These are phyloP conservation scores for Neogobius melanostomus DNA, from an alignment of 2,113 vertebrate genomes.

Conservation along the genomic window DNA sequence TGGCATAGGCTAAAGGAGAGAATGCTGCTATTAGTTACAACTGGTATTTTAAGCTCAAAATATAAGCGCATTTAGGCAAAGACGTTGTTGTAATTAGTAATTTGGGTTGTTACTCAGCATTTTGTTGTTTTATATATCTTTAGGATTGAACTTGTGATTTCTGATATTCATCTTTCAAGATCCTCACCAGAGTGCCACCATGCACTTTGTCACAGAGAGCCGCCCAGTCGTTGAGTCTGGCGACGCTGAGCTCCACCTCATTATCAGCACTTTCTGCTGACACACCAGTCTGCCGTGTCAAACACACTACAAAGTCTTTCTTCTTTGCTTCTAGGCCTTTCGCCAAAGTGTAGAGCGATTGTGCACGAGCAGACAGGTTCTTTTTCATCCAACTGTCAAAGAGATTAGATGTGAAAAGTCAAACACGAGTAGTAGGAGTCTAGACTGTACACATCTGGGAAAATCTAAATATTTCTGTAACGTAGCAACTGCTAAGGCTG, in stretches of 20 bases:
- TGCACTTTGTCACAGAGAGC: slow-evolving; percentile 78
- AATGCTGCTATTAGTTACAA: background rate
- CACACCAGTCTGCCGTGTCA: slow-evolving; percentile 68
- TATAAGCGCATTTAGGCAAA: background rate
- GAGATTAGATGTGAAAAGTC: background rate
- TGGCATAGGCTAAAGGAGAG: slow-evolving; percentile 70
- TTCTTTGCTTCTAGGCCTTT: slow-evolving; percentile 76
- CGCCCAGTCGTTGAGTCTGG: slow-evolving; percentile 80
- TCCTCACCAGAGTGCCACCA: slow-evolving; percentile 76
- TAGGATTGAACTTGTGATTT: too few species aligned
- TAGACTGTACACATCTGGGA: background rate
- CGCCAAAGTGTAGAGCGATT: slow-evolving; percentile 81
- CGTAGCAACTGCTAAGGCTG: background rate
- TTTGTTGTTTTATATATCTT: too few species aligned
- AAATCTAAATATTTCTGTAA: background rate
- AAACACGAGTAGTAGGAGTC: background rate
- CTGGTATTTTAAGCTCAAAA: background rate
- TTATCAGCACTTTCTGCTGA: slow-evolving; percentile 53
- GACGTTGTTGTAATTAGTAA: too few species aligned
- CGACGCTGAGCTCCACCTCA: slow-evolving; percentile 81
- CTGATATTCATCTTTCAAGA: background rate
- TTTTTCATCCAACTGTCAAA: slow-evolving; percentile 80
- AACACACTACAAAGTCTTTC: slow-evolving; percentile 49
- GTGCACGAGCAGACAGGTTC: slow-evolving; percentile 71
- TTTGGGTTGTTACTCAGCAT: too few species aligned